Percentiles rank a stretch among this genome's conserved stretches.
phyloP scores from a whole-genome alignment of 2,888 invertebrate genomes.

The Melipona bicolor region DNA sequence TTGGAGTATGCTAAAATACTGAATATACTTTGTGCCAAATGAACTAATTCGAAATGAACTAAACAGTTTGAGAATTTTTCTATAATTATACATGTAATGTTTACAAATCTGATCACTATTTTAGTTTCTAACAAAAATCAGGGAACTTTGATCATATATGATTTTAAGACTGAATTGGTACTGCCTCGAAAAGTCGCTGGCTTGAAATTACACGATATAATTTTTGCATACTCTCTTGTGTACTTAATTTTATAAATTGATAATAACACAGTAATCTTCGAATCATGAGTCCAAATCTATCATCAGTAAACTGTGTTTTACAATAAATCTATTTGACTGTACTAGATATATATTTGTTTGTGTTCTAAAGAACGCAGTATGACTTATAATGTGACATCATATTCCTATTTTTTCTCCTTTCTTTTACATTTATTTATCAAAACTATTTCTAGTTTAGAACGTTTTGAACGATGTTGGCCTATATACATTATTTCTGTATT shows the following conservation, averaged over 20 bases:
- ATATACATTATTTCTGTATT: constrained; percentile 30
- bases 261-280: constrained; percentile 63
- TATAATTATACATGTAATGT: constrained; percentile 44
- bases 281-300: constrained; percentile 46
- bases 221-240: constrained; percentile 53
- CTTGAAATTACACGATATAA: constrained; percentile 63
- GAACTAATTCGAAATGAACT: constrained; percentile 57
- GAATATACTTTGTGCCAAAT: constrained; percentile 82
- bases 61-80: constrained; percentile 46
- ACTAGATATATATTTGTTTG: constrained; percentile 37
- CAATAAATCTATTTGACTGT: constrained; percentile 39
- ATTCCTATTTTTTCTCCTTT: constrained; percentile 51
- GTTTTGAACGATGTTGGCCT: constrained; percentile 43
- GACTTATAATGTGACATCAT: constrained; percentile 42
- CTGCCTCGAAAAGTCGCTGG: constrained; percentile 68
- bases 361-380: constrained; percentile 23
- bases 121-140: constrained; percentile 57
- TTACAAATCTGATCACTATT: constrained; percentile 56
- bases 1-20: constrained; percentile 78
- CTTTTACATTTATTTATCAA: constrained; percentile 55
- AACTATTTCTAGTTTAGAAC: constrained; percentile 44
- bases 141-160: constrained; percentile 59
- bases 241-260: constrained; percentile 65
- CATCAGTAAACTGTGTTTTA: constrained; percentile 44
- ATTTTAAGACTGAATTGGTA: constrained; percentile 74